phyloP scores from a whole-genome alignment of 2,797 vertebrate species.

The Pteronotus mesoamericanus region DNA sequence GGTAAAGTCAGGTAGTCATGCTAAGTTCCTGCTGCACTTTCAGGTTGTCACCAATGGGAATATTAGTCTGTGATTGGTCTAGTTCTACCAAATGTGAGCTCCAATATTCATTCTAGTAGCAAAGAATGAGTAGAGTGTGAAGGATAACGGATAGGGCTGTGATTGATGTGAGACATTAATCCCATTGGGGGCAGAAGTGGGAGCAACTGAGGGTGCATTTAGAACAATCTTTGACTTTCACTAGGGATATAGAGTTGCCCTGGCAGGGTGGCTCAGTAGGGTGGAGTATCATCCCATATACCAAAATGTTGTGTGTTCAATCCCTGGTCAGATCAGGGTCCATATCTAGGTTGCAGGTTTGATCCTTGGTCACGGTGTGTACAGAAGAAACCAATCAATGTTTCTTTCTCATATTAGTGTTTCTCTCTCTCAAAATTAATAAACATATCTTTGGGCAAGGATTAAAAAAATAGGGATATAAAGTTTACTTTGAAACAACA shows the following conservation, averaged over 20 bases:
- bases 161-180: background rate
- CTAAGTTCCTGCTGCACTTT: background rate
- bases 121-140: background rate
- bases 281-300: background rate
- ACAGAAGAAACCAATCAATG: background rate
- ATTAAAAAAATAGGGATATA: background rate
- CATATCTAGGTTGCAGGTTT: background rate
- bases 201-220: background rate
- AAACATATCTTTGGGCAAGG: background rate
- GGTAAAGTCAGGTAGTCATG: background rate
- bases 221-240: background rate
- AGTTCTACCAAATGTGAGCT: background rate
- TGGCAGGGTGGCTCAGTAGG: background rate
- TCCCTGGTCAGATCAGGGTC: background rate
- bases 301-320: background rate
- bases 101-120: background rate
- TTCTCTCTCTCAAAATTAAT: background rate
- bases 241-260: background rate
- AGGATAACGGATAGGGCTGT: background rate
- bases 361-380: background rate
- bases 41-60: background rate
- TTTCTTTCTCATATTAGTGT: background rate
- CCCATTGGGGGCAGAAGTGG: background rate
- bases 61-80: background rate
- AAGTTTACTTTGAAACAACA: background rate